Percentiles rank a stretch among this genome's conserved stretches.
These are phyloP conservation scores for Phrynocephalus vlangalii DNA, from an alignment of 2,797 vertebrate genomes.

Conservation along the genomic window DNA sequence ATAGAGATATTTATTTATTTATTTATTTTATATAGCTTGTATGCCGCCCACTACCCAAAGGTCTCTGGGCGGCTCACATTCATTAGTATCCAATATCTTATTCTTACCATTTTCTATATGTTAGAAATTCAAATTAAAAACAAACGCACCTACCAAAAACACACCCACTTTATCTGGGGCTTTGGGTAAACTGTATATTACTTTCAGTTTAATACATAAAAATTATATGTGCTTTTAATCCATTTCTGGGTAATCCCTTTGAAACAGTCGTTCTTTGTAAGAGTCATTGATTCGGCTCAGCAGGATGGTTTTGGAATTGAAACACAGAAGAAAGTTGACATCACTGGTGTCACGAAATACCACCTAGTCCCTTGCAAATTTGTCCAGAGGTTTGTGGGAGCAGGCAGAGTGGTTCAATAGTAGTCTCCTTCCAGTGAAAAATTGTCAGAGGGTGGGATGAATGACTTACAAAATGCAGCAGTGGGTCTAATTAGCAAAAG, in stretches of 20 bases:
- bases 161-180: slow-evolving; percentile 31
- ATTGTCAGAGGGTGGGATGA: slow-evolving; percentile 58
- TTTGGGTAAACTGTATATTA: slow-evolving; percentile 42
- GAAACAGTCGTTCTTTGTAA: slow-evolving; percentile 24
- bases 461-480: slow-evolving; percentile 64
- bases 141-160: neutral
- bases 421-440: slow-evolving; percentile 56
- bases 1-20: slow-evolving; percentile 22
- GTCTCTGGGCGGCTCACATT: too few relatives aligned
- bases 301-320: slow-evolving; percentile 43
- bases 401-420: slow-evolving; percentile 58
- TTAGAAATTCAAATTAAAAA: slow-evolving; percentile 3
- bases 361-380: slow-evolving; percentile 61
- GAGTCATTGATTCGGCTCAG: slow-evolving; percentile 44
- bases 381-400: slow-evolving; percentile 68
- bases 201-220: slow-evolving; percentile 54
- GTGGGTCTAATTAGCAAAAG: slow-evolving; percentile 68
- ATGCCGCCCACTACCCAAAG: too few relatives aligned
- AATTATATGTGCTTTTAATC: slow-evolving; percentile 46
- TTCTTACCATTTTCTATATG: slow-evolving; percentile 22
- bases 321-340: slow-evolving; percentile 54
- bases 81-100: slow-evolving; percentile 33
- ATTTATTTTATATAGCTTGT: too few relatives aligned
- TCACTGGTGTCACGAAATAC: slow-evolving; percentile 62
- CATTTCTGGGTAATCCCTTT: slow-evolving; percentile 52